Conservation (phyloP, 37 sponge, comb jelly and placozoan genomes). For the Theonella swinhoei region DNA sequence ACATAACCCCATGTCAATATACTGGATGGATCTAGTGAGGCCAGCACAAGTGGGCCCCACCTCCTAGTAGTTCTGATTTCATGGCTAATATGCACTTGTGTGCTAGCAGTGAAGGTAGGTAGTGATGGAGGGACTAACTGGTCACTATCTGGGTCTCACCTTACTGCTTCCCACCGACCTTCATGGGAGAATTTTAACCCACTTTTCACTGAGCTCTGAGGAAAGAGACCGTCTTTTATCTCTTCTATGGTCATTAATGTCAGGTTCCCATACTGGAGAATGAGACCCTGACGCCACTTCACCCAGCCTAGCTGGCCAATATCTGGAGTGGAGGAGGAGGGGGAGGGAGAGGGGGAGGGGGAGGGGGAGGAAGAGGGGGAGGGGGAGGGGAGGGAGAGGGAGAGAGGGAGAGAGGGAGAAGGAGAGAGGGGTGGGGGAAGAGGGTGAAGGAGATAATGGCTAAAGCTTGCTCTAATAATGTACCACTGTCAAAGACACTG, state of each 20-base stretch:
- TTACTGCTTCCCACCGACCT: constrained; percentile 23
- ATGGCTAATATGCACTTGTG: too few species aligned
- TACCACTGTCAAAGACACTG: constrained; percentile 3
- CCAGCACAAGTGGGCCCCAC: neutral
- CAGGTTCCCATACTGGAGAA: constrained; percentile 71
- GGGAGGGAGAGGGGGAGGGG: constrained; percentile 4
- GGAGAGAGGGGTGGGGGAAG: constrained; percentile 35
- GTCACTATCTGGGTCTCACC: too few species aligned
- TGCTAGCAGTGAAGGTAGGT: too few species aligned
- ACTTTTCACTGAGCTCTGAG: neutral
- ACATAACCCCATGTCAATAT: too few species aligned
- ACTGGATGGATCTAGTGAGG: too few species aligned
- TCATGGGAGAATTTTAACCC: constrained; percentile 32
- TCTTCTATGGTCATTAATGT: constrained; percentile 61
- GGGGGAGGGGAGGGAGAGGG: constrained; percentile 41
- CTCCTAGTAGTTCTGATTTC: too few species aligned
- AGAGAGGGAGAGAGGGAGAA: constrained; percentile 49
- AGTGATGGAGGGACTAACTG: too few species aligned
- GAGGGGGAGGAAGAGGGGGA: constrained; percentile 20
- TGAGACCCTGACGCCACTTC: constrained; percentile 74
- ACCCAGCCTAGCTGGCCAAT: constrained; percentile 60
- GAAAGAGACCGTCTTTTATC: constrained; percentile 33
- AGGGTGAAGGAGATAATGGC: constrained; percentile 24
- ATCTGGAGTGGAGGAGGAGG: constrained; percentile 14
- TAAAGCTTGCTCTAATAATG: neutral